Evolutionary conservation across 2,113 vertebrate genomes (phyloP).

Genomic region (Albula glossodonta): DNA sequence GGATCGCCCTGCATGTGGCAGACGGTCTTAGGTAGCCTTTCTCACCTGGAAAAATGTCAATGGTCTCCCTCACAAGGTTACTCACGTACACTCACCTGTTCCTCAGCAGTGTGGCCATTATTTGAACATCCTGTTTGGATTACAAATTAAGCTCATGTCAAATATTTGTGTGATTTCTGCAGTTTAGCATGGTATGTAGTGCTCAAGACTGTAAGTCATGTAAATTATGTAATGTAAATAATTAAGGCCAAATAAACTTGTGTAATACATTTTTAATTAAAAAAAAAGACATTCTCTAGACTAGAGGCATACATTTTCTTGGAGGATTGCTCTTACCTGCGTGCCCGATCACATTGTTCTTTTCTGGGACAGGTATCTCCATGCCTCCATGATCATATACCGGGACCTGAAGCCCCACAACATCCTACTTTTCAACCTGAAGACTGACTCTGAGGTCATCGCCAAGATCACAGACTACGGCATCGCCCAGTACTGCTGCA

Average conservation of each 20-base stretch:
- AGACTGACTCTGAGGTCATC: slow-evolving; percentile 85
- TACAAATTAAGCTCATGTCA: too few species aligned
- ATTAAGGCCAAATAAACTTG: too few species aligned
- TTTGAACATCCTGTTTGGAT: too few species aligned
- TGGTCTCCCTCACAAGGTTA: background rate
- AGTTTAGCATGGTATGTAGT: too few species aligned
- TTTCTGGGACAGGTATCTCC: slow-evolving; percentile 79
- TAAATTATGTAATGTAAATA: too few species aligned
- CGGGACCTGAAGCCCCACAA: slow-evolving; percentile 97
- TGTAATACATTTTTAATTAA: background rate
- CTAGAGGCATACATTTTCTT: background rate
- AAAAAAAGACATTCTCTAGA: background rate
- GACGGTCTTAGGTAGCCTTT: slow-evolving; percentile 86
- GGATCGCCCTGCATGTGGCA: slow-evolving; percentile 91
- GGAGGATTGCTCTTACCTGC: slow-evolving; percentile 8
- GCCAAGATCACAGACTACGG: slow-evolving; percentile 97
- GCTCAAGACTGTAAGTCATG: too few species aligned
- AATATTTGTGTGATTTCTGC: too few species aligned
- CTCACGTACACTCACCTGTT: background rate
- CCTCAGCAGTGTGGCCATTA: too few species aligned
- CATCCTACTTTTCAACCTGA: slow-evolving; percentile 89
- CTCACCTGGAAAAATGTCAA: too few species aligned
- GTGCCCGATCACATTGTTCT: background rate
- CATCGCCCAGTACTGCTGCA: slow-evolving; percentile 94
- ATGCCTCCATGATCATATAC: slow-evolving; percentile 95